Evolutionary conservation across 2,888 invertebrate species (phyloP), one percentile per base, ranked within the genome.

Genomic region (Schrankia costaestrigalis): DNA sequence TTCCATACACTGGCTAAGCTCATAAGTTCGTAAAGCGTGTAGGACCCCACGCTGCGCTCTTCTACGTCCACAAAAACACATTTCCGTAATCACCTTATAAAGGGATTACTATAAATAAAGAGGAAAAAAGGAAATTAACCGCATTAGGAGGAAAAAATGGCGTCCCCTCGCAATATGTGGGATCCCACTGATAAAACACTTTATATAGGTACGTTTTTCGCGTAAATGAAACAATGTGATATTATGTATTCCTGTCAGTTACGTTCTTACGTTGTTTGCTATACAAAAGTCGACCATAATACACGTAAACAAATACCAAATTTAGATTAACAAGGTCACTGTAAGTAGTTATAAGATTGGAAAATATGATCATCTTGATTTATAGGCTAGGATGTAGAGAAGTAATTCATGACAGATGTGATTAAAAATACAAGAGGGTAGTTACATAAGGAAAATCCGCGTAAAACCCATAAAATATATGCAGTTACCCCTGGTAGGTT

Each of bases 51-150:
- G 79, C 81, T 78, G 86, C 76, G 86, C 78, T 84, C 81, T 85
- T 83, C 85, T 81, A 84, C 83, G 79, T 83, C 78, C 83, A 78
- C 81, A 82, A 85, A 80, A 87, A 87, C 84, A 86, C 86, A 87
- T 87, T 86, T 84, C 84, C 78, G 86, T 87, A 87, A 87, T 86
- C 86, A 87, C 85, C 87, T 86, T 87, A 87, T 86, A 86, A 85
- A 85, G 86, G 84, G 86, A 87, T 87, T 87, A 87, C 87, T 85
- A 86, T 86, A 87, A 87, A 87, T 87, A 87, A 86, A 86, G 76
- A 87, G 86, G 86, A 86, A 87, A 69, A 84, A 83, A 85, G 84
- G 84, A 87, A 87, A 87, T 86, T 87, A 86, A 86, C 85, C 85
- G 84, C 85, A 82, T 86, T 86, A 85, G 75, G 46, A 74, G 82